phyloP scores from a whole-genome alignment of 2,888 invertebrate genomes.

The Chirona hameri region DNA sequence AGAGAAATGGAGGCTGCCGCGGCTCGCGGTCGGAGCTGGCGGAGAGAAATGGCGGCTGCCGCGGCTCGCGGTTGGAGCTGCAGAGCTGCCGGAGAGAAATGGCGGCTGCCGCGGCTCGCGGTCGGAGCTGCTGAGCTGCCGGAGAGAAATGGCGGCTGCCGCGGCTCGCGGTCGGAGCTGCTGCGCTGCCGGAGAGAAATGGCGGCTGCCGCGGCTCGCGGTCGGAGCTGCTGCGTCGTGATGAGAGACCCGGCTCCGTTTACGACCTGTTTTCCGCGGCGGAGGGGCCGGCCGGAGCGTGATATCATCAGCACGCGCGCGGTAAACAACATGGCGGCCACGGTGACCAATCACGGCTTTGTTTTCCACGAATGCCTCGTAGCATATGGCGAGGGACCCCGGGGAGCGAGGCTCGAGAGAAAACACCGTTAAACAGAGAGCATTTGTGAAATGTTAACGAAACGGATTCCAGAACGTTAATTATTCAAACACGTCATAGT shows the following conservation, averaged over 20 bases:
- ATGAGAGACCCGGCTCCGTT: background rate
- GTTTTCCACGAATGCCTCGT: background rate
- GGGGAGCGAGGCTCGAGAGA: background rate
- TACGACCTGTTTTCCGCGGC: background rate
- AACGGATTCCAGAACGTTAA: no score
- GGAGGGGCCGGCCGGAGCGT: background rate
- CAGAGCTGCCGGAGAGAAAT: background rate
- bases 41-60: no score
- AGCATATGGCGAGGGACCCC: background rate
- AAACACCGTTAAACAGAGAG: background rate
- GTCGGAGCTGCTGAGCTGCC: no score
- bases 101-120: no score
- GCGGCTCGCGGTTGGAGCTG: background rate
- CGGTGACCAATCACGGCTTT: background rate
- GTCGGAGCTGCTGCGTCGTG: background rate
- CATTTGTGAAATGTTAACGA: background rate
- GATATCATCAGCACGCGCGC: background rate
- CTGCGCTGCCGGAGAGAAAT: background rate
- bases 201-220: background rate
- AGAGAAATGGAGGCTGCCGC: no score
- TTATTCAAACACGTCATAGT: no score
- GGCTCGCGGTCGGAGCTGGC: no score
- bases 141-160: no score
- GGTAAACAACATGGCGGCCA: slow-evolving; percentile 26
- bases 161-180: no score